Percentiles rank a stretch among this genome's conserved stretches.
Conservation (phyloP, 1,140 invertebrate species). For the Drosophila arawakana region DNA sequence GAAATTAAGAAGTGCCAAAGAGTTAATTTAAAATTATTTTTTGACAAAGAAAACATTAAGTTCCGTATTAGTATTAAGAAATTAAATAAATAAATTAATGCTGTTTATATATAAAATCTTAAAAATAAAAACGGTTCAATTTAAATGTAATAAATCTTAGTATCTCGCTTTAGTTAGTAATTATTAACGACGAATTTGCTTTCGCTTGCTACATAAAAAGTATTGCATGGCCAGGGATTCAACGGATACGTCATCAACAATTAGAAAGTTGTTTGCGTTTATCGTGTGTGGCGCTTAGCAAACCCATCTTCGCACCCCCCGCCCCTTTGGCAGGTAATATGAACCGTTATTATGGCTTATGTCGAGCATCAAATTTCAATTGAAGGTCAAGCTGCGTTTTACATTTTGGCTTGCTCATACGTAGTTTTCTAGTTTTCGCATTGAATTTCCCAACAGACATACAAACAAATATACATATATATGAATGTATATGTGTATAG, state of each 20-base stretch:
- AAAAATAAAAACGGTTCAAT: background rate
- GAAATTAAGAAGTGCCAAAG: constrained; percentile 1
- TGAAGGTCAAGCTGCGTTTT: constrained; percentile 72
- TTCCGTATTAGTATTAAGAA: too few relatives aligned
- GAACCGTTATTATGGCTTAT: constrained; percentile 27
- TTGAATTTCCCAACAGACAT: constrained; percentile 45
- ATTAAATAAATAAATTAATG: too few relatives aligned
- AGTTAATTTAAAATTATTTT: background rate
- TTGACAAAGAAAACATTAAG: too few relatives aligned
- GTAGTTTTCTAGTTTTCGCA: constrained; percentile 66
- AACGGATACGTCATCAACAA: constrained; percentile 55
- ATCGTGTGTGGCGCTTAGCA: constrained; percentile 52
- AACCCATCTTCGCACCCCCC: background rate
- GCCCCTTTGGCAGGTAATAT: constrained; percentile 6
- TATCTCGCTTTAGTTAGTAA: constrained; percentile 8
- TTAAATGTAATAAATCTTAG: background rate
- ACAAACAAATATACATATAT: background rate
- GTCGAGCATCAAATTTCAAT: constrained; percentile 66
- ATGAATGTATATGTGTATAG: background rate
- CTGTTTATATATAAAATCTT: too few relatives aligned
- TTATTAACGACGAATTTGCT: constrained; percentile 28
- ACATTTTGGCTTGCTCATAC: constrained; percentile 43
- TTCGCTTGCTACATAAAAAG: constrained; percentile 35
- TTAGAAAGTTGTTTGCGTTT: constrained; percentile 69
- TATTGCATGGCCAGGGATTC: constrained; percentile 53